Evolutionary conservation across 2,888 invertebrate genomes (phyloP).

Genomic region (Andrena haemorrhoa): DNA sequence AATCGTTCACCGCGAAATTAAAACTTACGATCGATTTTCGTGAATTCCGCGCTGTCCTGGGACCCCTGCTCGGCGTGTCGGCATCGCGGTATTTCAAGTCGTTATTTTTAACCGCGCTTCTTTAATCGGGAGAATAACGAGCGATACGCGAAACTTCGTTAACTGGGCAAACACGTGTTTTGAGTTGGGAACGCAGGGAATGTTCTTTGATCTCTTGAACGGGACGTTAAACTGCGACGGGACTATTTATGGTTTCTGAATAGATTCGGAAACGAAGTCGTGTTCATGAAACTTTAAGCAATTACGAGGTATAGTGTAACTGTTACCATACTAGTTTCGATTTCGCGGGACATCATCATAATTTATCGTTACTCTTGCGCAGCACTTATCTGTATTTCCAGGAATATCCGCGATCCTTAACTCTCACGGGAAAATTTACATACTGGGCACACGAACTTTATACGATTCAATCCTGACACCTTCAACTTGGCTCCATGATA

Average conservation of each 20-base stretch:
- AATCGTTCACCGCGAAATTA: slow-evolving; percentile 25
- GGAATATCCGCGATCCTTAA: too few relatives aligned
- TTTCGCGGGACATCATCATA: too few relatives aligned
- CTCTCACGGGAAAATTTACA: too few relatives aligned
- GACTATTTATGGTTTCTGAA: slow-evolving; percentile 59
- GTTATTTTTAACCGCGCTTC: slow-evolving; percentile 28
- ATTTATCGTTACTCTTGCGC: too few relatives aligned
- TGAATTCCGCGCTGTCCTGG: not conserved
- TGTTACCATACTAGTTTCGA: not conserved
- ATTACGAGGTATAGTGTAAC: not conserved
- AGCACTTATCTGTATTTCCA: too few relatives aligned
- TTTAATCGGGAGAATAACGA: slow-evolving; percentile 32
- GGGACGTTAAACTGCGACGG: slow-evolving; percentile 37
- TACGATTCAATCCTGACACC: too few relatives aligned
- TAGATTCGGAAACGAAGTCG: slow-evolving; percentile 9
- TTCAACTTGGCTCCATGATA: too few relatives aligned
- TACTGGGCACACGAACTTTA: too few relatives aligned
- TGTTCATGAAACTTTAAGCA: not conserved
- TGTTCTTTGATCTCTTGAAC: slow-evolving; percentile 54
- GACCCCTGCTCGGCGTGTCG: not conserved
- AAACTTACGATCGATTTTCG: slow-evolving; percentile 25
- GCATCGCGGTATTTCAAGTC: not conserved
- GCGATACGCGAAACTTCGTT: slow-evolving; percentile 31
- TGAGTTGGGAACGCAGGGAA: slow-evolving; percentile 19
- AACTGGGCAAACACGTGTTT: slow-evolving; percentile 52